phyloP scores from a whole-genome alignment of 2,888 invertebrate species.

The Catocala sponsa region DNA sequence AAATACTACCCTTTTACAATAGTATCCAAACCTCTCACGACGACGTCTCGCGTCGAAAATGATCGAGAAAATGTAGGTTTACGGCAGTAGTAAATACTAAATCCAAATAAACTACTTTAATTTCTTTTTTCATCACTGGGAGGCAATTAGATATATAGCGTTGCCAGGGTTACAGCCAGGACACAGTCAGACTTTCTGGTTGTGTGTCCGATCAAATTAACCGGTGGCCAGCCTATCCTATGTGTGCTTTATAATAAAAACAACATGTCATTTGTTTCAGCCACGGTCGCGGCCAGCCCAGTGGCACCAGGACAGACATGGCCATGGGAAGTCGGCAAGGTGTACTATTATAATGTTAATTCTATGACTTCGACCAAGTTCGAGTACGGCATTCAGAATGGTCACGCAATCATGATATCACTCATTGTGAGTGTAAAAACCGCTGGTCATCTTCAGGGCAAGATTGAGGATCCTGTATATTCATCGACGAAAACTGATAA shows the following conservation, averaged over 20 bases:
- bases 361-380: conserved; percentile 88
- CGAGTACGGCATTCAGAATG: conserved; percentile 80
- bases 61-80: too few species aligned
- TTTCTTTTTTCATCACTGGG: not conserved
- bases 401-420: conserved; percentile 82
- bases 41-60: too few species aligned
- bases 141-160: too few species aligned
- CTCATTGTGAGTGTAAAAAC: conserved; percentile 85
- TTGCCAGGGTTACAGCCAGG: too few species aligned
- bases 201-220: too few species aligned
- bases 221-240: too few species aligned
- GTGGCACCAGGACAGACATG: conserved; percentile 52
- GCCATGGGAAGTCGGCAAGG: conserved; percentile 88
- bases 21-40: too few species aligned
- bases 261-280: conserved; percentile 52
- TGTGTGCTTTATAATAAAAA: too few species aligned
- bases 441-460: conserved; percentile 80
- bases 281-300: conserved; percentile 67
- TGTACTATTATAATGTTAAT: conserved; percentile 88
- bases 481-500: conserved; percentile 80
- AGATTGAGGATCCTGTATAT: conserved; percentile 82
- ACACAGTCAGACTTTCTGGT: too few species aligned
- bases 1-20: too few species aligned
- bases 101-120: not conserved
- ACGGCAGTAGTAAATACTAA: too few species aligned